phyloP scores from a whole-genome alignment of 1,140 invertebrate genomes.

The Macrobrachium nipponense region DNA sequence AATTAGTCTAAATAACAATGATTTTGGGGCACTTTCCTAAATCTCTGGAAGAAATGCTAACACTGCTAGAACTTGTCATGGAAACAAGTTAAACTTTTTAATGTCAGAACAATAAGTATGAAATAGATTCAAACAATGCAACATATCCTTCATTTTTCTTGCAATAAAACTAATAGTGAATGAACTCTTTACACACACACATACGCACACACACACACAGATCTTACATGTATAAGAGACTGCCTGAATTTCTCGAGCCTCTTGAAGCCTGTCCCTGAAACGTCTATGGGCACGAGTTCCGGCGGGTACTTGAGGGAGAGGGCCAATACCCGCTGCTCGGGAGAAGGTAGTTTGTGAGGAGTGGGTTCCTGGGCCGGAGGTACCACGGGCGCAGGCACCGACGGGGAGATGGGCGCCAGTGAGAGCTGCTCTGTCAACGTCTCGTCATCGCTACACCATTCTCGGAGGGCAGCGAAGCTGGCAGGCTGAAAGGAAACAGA shows the following conservation, averaged over 20 bases:
- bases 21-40: no score
- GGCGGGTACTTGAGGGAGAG: conserved; percentile 79
- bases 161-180: no score
- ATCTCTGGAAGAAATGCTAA: no score
- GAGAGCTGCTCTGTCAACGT: conserved; percentile 80
- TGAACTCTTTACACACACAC: no score
- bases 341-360: conserved; percentile 77
- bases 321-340: conserved; percentile 69
- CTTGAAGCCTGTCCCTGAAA: conserved; percentile 85
- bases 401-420: conserved; percentile 68
- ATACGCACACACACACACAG: no score
- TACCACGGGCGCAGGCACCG: conserved; percentile 65
- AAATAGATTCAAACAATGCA: no score
- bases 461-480: conserved; percentile 80
- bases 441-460: conserved; percentile 84
- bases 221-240: conserved; percentile 78
- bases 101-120: no score
- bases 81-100: no score
- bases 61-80: no score
- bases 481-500: conserved; percentile 76
- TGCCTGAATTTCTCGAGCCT: conserved; percentile 85
- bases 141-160: no score
- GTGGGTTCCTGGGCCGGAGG: conserved; percentile 65
- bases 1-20: no score
- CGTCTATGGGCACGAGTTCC: conserved; percentile 87